Percentiles rank a stretch among this genome's conserved stretches.
Conservation (phyloP, 2,113 vertebrate genomes). For the Orthonyx spaldingii region DNA sequence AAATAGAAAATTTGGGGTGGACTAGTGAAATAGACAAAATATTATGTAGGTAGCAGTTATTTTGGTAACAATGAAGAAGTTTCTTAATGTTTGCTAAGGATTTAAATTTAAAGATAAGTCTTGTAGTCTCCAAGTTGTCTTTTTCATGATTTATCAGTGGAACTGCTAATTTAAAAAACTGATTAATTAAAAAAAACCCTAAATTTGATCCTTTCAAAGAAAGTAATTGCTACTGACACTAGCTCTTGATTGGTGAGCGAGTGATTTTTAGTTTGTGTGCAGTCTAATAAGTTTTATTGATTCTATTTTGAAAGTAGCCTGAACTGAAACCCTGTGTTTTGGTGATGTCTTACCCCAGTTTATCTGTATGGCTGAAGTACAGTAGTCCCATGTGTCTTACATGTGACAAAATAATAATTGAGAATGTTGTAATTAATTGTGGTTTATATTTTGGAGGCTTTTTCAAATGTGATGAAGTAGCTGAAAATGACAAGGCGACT, state of each 20-base stretch:
- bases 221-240: not conserved
- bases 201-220: not conserved
- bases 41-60: not conserved
- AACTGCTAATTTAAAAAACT: not conserved
- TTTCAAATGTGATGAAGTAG: not conserved
- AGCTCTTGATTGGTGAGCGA: not conserved
- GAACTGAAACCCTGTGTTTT: not conserved
- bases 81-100: not conserved
- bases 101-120: not conserved
- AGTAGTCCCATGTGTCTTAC: not conserved
- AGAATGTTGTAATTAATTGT: not conserved
- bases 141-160: not conserved
- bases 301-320: not conserved
- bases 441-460: not conserved
- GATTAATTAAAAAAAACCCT: not conserved
- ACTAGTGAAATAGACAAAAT: not conserved
- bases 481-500: not conserved
- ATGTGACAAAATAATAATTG: not conserved
- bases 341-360: not conserved
- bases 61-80: not conserved
- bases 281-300: not conserved
- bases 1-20: not conserved
- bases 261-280: not conserved
- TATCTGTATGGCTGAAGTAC: not conserved
- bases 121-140: not conserved